phyloP scores from a whole-genome alignment of 2,888 invertebrate genomes.

The Apamea sordens region DNA sequence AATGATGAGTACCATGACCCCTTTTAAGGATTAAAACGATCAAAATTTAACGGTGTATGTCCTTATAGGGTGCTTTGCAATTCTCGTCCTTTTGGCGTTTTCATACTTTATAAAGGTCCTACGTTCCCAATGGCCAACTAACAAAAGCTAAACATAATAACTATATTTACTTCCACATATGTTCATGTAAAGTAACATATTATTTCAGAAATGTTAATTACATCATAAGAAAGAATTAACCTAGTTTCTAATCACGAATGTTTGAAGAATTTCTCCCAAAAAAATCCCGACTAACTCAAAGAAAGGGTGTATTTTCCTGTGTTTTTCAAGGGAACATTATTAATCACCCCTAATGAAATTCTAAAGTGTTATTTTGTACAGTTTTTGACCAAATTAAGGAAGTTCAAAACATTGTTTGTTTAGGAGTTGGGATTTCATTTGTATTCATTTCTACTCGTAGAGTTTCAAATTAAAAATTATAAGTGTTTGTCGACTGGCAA shows the following conservation, averaged over 20 bases:
- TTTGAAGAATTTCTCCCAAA: constrained; percentile 30
- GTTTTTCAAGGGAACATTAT: constrained; percentile 50
- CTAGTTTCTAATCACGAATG: constrained; percentile 47
- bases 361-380: constrained; percentile 47
- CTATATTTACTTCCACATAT: neutral
- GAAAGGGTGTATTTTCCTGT: constrained; percentile 37
- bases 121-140: no score
- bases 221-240: constrained; percentile 43
- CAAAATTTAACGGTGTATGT: no score
- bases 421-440: constrained; percentile 40
- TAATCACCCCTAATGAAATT: constrained; percentile 57
- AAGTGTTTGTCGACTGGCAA: constrained; percentile 43
- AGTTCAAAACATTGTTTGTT: constrained; percentile 50
- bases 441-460: constrained; percentile 43
- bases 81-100: no score
- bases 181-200: constrained; percentile 8
- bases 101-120: no score
- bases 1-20: no score
- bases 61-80: no score
- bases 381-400: constrained; percentile 50
- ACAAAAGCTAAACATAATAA: neutral
- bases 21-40: no score
- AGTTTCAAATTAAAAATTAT: constrained; percentile 40
- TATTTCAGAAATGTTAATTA: constrained; percentile 54
- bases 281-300: constrained; percentile 30